A percentile compares a stretch with the other conserved stretches of the same genome.
These are phyloP conservation scores for Cavia porcellus DNA, from an alignment of 2,113 vertebrate species.

Conservation along the genomic window DNA sequence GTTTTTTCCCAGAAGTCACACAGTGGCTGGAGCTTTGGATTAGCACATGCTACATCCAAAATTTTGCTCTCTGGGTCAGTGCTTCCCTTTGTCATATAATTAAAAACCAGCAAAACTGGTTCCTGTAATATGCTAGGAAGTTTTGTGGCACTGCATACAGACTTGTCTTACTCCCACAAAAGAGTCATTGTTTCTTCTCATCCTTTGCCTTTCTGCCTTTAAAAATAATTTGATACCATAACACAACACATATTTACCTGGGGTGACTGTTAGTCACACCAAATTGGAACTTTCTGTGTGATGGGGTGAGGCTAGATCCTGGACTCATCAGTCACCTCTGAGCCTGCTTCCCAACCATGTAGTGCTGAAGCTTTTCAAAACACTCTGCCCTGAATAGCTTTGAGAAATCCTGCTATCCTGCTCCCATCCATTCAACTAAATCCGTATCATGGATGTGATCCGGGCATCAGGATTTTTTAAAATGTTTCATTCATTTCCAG, in stretches of 20 bases:
- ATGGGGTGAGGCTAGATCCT: not conserved
- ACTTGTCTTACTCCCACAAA: conserved; percentile 70
- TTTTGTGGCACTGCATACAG: conserved; percentile 51
- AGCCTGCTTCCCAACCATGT: not conserved
- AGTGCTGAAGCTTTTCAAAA: not conserved
- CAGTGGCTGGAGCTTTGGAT: conserved; percentile 18
- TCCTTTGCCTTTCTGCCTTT: conserved; percentile 55
- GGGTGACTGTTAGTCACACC: not conserved
- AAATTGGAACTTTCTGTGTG: not conserved
- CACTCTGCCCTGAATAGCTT: not conserved
- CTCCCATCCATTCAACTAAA: not conserved
- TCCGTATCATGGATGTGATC: not conserved
- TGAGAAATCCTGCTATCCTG: not conserved
- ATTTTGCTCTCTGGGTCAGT: conserved; percentile 18
- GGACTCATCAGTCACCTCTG: not conserved
- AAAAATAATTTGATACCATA: conserved; percentile 70
- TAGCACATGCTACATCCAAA: conserved; percentile 29
- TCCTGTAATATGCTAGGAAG: conserved; percentile 68
- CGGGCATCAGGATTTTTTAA: not conserved
- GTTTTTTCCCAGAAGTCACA: conserved; percentile 45
- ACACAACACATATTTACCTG: conserved; percentile 36
- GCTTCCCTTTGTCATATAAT: conserved; percentile 65
- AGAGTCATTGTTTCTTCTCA: conserved; percentile 68
- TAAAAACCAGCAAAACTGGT: conserved; percentile 79
- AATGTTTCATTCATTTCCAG: not conserved